phyloP scores from a whole-genome alignment of 2,797 vertebrate genomes.

The Helostoma temminkii region DNA sequence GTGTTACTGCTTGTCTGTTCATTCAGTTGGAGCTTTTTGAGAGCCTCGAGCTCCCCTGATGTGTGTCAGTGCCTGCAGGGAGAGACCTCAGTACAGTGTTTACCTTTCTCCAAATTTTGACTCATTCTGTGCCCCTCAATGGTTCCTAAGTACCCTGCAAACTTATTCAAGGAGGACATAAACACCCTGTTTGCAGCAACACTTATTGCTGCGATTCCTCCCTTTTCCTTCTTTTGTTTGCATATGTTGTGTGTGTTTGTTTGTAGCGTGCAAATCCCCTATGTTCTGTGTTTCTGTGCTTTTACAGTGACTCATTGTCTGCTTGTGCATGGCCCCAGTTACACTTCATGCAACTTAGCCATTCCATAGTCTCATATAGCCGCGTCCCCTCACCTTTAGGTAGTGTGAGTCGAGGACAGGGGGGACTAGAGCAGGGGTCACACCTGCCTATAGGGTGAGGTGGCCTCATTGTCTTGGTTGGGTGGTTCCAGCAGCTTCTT shows the following conservation, averaged over 20 bases:
- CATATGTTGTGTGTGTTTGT: constrained; percentile 42
- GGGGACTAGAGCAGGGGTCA: constrained; percentile 55
- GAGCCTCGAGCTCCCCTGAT: constrained; percentile 73
- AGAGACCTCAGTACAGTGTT: constrained; percentile 67
- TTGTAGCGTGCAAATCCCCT: constrained; percentile 64
- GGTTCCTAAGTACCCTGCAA: constrained; percentile 59
- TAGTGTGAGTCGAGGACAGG: constrained; percentile 45
- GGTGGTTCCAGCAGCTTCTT: constrained; percentile 67
- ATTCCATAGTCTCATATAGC: constrained; percentile 62
- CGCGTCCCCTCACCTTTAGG: constrained; percentile 45
- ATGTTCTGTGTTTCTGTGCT: constrained; percentile 56
- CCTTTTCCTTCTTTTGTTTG: constrained; percentile 46
- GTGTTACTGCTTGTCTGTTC: constrained; percentile 88
- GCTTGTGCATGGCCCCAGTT: constrained; percentile 80
- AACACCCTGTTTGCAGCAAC: constrained; percentile 56
- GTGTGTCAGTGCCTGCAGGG: constrained; percentile 74
- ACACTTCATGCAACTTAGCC: constrained; percentile 79
- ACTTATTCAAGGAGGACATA: constrained; percentile 63
- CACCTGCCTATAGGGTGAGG: constrained; percentile 60
- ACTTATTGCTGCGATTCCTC: constrained; percentile 57
- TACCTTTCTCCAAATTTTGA: constrained; percentile 64
- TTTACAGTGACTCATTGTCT: constrained; percentile 73
- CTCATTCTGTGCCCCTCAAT: constrained; percentile 64
- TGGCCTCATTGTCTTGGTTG: constrained; percentile 69
- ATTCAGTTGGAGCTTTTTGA: constrained; percentile 86